Percentiles rank a stretch among this genome's conserved stretches.
These are phyloP conservation scores for Bubo blakistoni DNA, from an alignment of 2,113 vertebrate species.

Conservation along the genomic window DNA sequence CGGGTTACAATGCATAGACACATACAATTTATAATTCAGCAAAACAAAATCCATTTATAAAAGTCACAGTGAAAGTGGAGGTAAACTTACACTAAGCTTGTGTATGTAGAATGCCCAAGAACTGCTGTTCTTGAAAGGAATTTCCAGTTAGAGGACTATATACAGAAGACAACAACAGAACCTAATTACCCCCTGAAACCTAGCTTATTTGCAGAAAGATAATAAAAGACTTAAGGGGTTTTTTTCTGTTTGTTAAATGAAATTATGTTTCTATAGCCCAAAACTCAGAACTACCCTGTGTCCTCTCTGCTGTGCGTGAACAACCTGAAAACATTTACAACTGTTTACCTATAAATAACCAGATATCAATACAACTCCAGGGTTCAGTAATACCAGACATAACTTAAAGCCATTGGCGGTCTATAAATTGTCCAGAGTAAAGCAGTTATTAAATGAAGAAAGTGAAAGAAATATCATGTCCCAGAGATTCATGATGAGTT, in stretches of 20 bases:
- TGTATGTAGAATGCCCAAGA: background rate
- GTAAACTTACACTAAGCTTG: slow-evolving; percentile 4
- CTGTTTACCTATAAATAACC: background rate
- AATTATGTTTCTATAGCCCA: background rate
- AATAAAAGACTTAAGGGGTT: background rate
- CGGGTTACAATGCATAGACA: slow-evolving; percentile 47
- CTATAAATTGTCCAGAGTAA: background rate
- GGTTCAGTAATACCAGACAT: background rate
- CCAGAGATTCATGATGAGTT: background rate
- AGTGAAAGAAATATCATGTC: background rate
- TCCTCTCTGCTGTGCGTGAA: background rate
- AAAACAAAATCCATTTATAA: slow-evolving; percentile 40
- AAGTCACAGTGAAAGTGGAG: slow-evolving; percentile 47
- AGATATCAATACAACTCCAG: background rate
- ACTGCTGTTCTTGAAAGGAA: background rate
- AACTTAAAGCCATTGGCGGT: background rate
- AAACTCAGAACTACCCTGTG: background rate
- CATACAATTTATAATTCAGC: background rate
- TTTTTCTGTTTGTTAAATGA: background rate
- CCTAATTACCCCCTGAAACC: background rate
- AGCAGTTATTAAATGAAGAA: background rate
- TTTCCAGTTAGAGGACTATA: background rate
- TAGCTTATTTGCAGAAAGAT: background rate
- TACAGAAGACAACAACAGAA: background rate
- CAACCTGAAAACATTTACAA: background rate